A percentile compares a stretch with the other conserved stretches of the same genome.
Evolutionary conservation across 2,113 vertebrate species (phyloP).

Genomic region (Elephas maximus): DNA sequence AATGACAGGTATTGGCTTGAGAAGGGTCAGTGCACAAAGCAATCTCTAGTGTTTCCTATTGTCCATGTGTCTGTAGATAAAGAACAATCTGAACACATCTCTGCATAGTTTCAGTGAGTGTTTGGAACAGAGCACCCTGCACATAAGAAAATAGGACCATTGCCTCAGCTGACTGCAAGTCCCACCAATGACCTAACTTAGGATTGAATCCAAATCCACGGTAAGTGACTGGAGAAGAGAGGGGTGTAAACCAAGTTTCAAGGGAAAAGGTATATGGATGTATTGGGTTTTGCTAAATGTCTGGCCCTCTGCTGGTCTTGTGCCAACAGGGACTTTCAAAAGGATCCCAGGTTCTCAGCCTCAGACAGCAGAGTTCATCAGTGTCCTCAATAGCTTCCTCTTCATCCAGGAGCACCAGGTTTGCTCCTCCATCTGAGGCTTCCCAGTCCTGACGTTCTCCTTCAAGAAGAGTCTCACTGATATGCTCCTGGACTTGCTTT

Average conservation of each 20-base stretch:
- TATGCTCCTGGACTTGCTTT: background rate
- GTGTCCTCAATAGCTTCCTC: background rate
- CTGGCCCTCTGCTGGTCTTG: background rate
- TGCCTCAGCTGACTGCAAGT: background rate
- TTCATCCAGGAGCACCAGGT: too few relatives aligned
- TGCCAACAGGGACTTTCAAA: background rate
- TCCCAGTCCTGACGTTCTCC: background rate
- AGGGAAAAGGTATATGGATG: background rate
- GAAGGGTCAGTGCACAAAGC: background rate
- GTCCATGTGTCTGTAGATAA: background rate
- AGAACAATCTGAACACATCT: background rate
- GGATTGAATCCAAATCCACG: conserved; percentile 13
- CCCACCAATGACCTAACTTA: background rate
- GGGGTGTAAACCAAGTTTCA: background rate
- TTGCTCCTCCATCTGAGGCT: background rate
- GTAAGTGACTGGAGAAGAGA: background rate
- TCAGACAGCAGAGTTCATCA: background rate
- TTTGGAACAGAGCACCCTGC: background rate
- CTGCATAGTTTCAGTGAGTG: background rate
- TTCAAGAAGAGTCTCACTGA: conserved; percentile 38
- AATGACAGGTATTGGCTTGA: background rate
- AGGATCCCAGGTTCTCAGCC: background rate
- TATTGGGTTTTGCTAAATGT: background rate
- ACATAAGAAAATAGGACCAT: conserved; percentile 7
- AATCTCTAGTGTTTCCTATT: background rate